phyloP scores from a whole-genome alignment of 2,113 vertebrate genomes.

The Toxostoma redivivum region DNA sequence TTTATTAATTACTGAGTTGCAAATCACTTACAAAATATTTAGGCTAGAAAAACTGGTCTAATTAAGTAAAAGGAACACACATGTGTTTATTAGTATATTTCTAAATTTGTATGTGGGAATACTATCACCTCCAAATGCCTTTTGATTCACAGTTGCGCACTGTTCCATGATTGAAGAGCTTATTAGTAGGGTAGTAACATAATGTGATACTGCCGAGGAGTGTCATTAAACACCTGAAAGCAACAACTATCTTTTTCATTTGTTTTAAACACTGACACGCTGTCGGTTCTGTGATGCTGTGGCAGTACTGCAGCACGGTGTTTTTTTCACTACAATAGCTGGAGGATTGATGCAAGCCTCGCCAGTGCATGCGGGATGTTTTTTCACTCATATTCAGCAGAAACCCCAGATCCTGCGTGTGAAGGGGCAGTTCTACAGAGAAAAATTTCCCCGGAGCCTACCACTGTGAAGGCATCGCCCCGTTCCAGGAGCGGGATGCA shows the following conservation, averaged over 20 bases:
- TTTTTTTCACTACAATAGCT: neutral
- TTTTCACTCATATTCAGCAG: neutral
- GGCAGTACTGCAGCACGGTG: neutral
- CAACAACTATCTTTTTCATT: neutral
- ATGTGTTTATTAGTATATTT: neutral
- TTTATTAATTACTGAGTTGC: neutral
- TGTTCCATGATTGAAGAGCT: neutral
- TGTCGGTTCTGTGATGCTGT: fast-evolving
- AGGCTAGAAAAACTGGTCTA: neutral
- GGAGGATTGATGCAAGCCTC: neutral
- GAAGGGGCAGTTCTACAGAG: neutral
- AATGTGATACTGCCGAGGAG: neutral
- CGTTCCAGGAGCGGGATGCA: neutral
- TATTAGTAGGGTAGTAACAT: neutral
- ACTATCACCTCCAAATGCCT: neutral
- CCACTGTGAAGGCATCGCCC: neutral
- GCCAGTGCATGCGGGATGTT: neutral
- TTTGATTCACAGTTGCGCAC: neutral
- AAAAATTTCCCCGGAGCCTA: neutral
- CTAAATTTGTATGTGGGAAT: neutral
- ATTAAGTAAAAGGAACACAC: neutral
- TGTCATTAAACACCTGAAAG: neutral
- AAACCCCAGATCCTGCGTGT: neutral
- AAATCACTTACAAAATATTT: neutral
- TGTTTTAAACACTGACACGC: neutral